phyloP scores from a whole-genome alignment of 2,797 vertebrate species.

The Eospalax fontanierii region DNA sequence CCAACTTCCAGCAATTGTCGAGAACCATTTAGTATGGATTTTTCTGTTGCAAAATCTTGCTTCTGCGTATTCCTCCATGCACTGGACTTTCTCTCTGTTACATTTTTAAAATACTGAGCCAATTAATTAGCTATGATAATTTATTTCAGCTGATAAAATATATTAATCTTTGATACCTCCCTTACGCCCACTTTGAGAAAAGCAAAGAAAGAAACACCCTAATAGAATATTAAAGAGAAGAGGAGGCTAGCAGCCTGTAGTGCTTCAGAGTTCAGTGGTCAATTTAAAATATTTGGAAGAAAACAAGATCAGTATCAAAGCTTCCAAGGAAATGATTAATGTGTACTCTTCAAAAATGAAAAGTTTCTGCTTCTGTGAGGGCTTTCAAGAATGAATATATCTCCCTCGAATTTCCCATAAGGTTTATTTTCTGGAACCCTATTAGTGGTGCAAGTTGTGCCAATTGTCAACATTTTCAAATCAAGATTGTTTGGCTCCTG shows the following conservation, averaged over 20 bases:
- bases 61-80: not conserved
- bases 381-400: not conserved
- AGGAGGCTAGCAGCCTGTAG: not conserved
- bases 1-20: not conserved
- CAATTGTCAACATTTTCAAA: constrained; percentile 30
- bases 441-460: not conserved
- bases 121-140: constrained; percentile 30
- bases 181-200: not conserved
- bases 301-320: constrained; percentile 15
- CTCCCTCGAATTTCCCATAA: not conserved
- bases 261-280: constrained; percentile 56
- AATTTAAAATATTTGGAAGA: constrained; percentile 24
- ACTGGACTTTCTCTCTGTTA: too few relatives aligned
- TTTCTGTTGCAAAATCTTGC: not conserved
- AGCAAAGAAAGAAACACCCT: not conserved
- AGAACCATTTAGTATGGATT: not conserved
- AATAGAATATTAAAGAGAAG: not conserved
- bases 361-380: not conserved
- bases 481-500: not conserved
- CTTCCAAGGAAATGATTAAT: constrained; percentile 60
- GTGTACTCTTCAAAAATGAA: not conserved
- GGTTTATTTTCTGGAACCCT: not conserved
- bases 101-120: not conserved
- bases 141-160: not conserved
- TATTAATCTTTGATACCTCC: not conserved